Evolutionary conservation across 2,797 vertebrate genomes (phyloP).

Genomic region (Argyrosomus regius): DNA sequence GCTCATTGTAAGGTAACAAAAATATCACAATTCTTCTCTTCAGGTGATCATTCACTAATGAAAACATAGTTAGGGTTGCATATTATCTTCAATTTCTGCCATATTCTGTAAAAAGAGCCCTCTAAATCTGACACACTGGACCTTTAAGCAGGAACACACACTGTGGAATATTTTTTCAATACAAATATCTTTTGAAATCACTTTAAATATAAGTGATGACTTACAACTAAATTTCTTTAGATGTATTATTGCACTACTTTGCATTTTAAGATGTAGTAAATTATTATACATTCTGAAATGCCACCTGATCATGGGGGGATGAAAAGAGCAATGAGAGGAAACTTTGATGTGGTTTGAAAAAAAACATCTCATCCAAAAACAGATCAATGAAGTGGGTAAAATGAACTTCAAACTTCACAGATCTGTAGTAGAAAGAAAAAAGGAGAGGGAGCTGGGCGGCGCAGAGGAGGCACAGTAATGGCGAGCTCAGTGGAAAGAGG

Average conservation of each 20-base stretch:
- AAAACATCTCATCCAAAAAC: not conserved
- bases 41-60: too few relatives aligned
- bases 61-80: too few relatives aligned
- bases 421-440: not conserved
- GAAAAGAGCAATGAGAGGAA: constrained; percentile 17
- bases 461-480: not conserved
- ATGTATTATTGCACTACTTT: constrained; percentile 5
- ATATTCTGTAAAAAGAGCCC: too few relatives aligned
- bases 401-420: not conserved
- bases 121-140: too few relatives aligned
- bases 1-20: too few relatives aligned
- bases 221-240: not conserved
- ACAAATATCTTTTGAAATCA: not conserved
- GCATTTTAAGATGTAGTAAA: not conserved
- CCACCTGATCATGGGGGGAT: not conserved
- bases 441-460: not conserved
- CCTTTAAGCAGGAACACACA: not conserved
- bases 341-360: constrained; percentile 17
- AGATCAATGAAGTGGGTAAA: not conserved
- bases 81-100: too few relatives aligned
- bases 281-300: not conserved
- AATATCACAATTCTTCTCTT: too few relatives aligned
- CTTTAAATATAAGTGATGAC: not conserved
- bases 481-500: constrained; percentile 5
- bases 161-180: not conserved